A percentile compares a stretch with the other conserved stretches of the same genome.
phyloP scores from a whole-genome alignment of 2,113 vertebrate genomes.

The Sminthopsis crassicaudata region DNA sequence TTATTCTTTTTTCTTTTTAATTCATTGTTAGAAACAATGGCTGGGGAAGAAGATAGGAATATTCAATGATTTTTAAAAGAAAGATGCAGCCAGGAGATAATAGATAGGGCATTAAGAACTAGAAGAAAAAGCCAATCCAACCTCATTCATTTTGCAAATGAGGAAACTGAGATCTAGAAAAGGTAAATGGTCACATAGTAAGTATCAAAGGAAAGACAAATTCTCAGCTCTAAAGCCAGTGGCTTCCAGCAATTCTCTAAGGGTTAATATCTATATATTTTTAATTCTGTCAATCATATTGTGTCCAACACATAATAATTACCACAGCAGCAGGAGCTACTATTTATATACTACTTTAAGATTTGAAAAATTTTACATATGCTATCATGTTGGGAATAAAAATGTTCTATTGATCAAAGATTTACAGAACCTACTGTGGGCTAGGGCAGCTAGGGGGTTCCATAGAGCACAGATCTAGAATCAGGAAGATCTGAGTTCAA shows the following conservation, averaged over 20 bases:
- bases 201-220: background rate
- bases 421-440: background rate
- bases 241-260: background rate
- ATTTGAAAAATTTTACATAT: background rate
- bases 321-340: background rate
- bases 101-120: no score
- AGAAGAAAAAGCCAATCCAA: background rate
- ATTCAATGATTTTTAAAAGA: background rate
- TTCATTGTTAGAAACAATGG: background rate
- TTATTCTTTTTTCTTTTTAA: background rate
- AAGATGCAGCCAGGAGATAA: background rate
- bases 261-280: background rate
- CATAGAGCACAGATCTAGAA: background rate
- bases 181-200: background rate
- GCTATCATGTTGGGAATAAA: background rate
- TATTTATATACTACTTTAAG: background rate
- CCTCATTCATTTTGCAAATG: background rate
- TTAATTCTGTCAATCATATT: background rate
- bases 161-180: background rate
- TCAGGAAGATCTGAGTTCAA: background rate
- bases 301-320: background rate
- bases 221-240: background rate
- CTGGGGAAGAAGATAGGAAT: background rate
- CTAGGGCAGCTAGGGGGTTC: background rate
- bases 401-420: background rate